A percentile compares a stretch with the other conserved stretches of the same genome.
These are phyloP conservation scores for Thumatha senex DNA, from an alignment of 2,888 invertebrate genomes.

Conservation along the genomic window DNA sequence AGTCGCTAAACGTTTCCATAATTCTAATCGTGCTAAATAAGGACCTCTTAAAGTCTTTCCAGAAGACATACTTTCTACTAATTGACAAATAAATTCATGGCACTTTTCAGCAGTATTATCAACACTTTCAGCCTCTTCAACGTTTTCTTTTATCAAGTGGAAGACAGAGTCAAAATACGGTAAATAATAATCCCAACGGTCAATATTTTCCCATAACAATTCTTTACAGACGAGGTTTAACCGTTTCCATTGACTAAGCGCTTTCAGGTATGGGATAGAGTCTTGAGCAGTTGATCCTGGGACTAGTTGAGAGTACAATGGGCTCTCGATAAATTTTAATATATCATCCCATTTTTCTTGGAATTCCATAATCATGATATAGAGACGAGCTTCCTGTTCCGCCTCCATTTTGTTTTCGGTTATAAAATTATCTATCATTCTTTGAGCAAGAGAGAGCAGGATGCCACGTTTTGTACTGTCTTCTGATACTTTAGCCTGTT, in stretches of 20 bases:
- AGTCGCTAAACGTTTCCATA: slow-evolving; percentile 85
- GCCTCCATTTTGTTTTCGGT: slow-evolving; percentile 94
- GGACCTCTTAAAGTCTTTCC: slow-evolving; percentile 88
- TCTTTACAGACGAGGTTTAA: slow-evolving; percentile 89
- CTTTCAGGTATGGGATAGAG: slow-evolving; percentile 88
- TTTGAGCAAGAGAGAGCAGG: slow-evolving; percentile 93
- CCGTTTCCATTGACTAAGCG: slow-evolving; percentile 89
- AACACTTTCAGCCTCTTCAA: slow-evolving; percentile 47
- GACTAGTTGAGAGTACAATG: slow-evolving; percentile 86
- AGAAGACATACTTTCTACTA: slow-evolving; percentile 76
- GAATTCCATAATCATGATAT: slow-evolving; percentile 91
- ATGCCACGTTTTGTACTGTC: slow-evolving; percentile 86
- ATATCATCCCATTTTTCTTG: slow-evolving; percentile 93
- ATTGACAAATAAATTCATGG: slow-evolving; percentile 71
- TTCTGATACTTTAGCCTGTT: slow-evolving; percentile 69
- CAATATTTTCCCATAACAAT: slow-evolving; percentile 88
- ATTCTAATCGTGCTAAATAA: slow-evolving; percentile 91
- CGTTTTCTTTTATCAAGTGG: slow-evolving; percentile 77
- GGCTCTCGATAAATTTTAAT: slow-evolving; percentile 90
- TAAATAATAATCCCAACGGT: slow-evolving; percentile 89
- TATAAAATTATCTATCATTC: slow-evolving; percentile 96
- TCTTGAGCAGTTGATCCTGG: slow-evolving; percentile 87
- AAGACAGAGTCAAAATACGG: slow-evolving; percentile 89
- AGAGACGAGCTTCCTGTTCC: slow-evolving; percentile 96
- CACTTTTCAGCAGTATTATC: slow-evolving; percentile 76